phyloP scores from a whole-genome alignment of 1,140 invertebrate genomes.

The Trichogramma pretiosum region DNA sequence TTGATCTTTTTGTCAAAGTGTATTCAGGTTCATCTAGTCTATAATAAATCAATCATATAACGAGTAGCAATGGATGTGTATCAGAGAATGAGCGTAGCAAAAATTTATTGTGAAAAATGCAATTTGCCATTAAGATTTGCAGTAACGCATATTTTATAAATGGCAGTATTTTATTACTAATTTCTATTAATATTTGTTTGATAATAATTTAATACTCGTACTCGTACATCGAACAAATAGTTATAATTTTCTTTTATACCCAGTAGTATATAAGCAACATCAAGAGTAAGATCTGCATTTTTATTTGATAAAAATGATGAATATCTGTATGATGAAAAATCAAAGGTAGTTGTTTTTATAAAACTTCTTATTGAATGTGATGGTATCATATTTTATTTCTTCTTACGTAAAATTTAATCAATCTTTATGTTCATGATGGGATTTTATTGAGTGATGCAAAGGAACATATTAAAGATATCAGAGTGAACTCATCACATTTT shows the following conservation, averaged over 20 bases:
- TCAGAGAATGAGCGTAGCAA: slow-evolving; percentile 4
- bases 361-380: no score
- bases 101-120: slow-evolving; percentile 23
- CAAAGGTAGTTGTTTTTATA: no score
- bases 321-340: no score
- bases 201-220: slow-evolving; percentile 12
- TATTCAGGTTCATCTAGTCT: slow-evolving; percentile 41
- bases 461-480: no score
- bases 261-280: no score
- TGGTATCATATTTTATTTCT: no score
- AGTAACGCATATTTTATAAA: slow-evolving; percentile 1
- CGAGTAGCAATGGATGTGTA: slow-evolving; percentile 13
- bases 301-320: no score
- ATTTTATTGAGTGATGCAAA: no score
- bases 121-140: slow-evolving; percentile 22
- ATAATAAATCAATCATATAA: slow-evolving; percentile 27
- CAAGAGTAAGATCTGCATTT: slow-evolving; percentile 14
- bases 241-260: slow-evolving; percentile 8
- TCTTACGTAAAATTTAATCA: no score
- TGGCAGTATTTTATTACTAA: slow-evolving; percentile 10
- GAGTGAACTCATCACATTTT: no score
- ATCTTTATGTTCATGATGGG: no score
- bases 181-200: background rate
- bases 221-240: slow-evolving; percentile 16
- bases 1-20: slow-evolving; percentile 28